phyloP scores from a whole-genome alignment of 2,888 invertebrate species.

The Drosophila prolongata region DNA sequence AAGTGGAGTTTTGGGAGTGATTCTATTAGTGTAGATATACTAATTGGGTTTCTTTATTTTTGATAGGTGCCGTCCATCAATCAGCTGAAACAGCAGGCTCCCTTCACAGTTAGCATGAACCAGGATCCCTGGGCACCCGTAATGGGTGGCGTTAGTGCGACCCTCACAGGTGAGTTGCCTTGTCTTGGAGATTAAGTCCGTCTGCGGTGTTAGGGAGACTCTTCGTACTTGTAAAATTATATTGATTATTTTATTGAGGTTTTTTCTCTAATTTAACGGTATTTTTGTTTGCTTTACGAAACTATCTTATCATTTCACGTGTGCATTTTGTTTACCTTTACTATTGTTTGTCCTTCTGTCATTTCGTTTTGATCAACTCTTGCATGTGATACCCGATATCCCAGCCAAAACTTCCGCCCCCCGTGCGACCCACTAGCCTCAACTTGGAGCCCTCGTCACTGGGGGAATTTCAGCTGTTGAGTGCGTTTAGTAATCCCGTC shows the following conservation, averaged over 20 bases:
- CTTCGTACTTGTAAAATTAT: conserved; percentile 20
- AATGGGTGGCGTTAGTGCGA: conserved; percentile 73
- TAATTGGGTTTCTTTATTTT: neutral
- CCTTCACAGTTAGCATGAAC: conserved; percentile 84
- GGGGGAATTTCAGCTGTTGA: conserved; percentile 58
- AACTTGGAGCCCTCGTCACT: conserved; percentile 43
- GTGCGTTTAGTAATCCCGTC: conserved; percentile 63
- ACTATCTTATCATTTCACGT: conserved; percentile 35
- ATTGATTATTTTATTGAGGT: conserved; percentile 19
- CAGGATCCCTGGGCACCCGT: conserved; percentile 85
- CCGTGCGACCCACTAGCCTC: conserved; percentile 71
- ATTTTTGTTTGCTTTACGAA: conserved; percentile 23
- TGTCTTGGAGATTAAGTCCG: conserved; percentile 14
- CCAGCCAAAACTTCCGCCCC: conserved; percentile 47
- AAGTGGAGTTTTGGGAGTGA: conserved; percentile 34
- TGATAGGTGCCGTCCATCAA: conserved; percentile 85
- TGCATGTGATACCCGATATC: conserved; percentile 57
- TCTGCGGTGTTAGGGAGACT: conserved; percentile 28
- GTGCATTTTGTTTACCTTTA: conserved; percentile 39
- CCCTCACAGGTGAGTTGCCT: conserved; percentile 82
- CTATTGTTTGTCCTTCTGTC: conserved; percentile 18
- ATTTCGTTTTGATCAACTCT: conserved; percentile 52
- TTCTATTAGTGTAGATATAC: neutral
- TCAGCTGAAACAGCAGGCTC: conserved; percentile 84
- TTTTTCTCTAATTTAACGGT: conserved; percentile 27